phyloP scores from a whole-genome alignment of 2,888 invertebrate species.

The Cosmia trapezina region DNA sequence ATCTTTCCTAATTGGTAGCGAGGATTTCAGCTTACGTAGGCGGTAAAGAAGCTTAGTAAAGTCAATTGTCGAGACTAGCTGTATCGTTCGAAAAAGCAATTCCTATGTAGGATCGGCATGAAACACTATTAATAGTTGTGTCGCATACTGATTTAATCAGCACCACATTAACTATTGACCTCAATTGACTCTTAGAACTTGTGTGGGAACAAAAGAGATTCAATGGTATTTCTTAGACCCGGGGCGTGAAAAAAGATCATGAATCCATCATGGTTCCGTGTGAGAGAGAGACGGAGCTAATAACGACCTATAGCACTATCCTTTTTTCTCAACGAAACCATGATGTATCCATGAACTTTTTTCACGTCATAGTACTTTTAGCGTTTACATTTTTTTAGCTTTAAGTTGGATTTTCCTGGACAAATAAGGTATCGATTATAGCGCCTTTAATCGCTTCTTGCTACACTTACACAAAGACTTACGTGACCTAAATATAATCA shows the following conservation, averaged over 20 bases:
- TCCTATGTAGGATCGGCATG: neutral
- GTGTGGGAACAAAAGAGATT: constrained; percentile 45
- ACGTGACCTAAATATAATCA: constrained; percentile 25
- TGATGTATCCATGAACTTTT: no score
- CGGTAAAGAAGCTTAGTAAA: constrained; percentile 15
- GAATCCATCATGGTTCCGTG: no score
- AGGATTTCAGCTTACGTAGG: constrained; percentile 6
- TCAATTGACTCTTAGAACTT: constrained; percentile 40
- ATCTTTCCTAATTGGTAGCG: constrained; percentile 23
- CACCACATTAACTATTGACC: constrained; percentile 40
- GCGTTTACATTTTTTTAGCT: no score
- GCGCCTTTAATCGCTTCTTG: neutral
- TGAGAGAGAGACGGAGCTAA: no score
- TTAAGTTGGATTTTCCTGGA: no score
- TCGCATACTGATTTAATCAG: constrained; percentile 49
- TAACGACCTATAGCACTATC: no score
- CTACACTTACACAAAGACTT: constrained; percentile 31
- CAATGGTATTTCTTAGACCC: neutral
- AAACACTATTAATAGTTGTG: constrained; percentile 28
- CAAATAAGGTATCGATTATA: neutral
- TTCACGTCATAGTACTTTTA: no score
- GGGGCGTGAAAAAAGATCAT: no score
- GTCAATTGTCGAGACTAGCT: neutral
- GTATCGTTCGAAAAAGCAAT: neutral
- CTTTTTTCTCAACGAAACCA: no score